Evolutionary conservation across 2,888 invertebrate genomes (phyloP), one percentile per base, ranked within the genome.

Genomic region (Dorcus hopei): DNA sequence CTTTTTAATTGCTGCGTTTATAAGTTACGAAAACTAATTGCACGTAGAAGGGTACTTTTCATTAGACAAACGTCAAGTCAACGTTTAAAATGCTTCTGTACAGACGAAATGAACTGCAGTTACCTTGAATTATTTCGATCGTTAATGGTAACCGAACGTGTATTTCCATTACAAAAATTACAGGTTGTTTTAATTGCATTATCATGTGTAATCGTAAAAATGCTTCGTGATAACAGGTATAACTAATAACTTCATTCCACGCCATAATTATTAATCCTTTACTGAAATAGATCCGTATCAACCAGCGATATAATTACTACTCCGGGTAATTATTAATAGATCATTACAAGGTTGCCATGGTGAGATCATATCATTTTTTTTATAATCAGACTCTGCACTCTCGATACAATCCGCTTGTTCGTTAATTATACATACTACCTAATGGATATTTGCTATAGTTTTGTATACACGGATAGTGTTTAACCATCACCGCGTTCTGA

Each of bases 241-340:
- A 26, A 26, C 26, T 26, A 26, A 45, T 11, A 11, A 45, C 11
- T 45, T 45, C 19, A 45, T 45, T 45, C 45, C 9, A 45, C 14
- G 45, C 19, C 19, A 19, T 45, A 45, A 45, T 45, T 45, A 11
- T 45, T 45, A 45, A 45, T 45, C 45, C 45, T 19, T 45, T 45
- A 16, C 9, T 38, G 33, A 38, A 38, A 26, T 38, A 38, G 50
- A 50, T 38, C 11, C 14, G 11, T 50, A 50, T 38, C 49, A 19
- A 11, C 23, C 16, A 49, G 50, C 56, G 57, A 57, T 47, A 52
- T 61, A 61, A 61, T 58, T 57, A 57, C 54, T 54, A 57, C 49
- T 48, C 48, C 39, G 45, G 11, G 57, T 54, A 57, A 61, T 61
- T 61, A 58, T 61, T 57, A 57, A 60, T 60, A 53, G 55, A 52